Evolutionary conservation across 2,113 vertebrate species (phyloP), one percentile per base, ranked within the genome.

Genomic region (Equus quagga): DNA sequence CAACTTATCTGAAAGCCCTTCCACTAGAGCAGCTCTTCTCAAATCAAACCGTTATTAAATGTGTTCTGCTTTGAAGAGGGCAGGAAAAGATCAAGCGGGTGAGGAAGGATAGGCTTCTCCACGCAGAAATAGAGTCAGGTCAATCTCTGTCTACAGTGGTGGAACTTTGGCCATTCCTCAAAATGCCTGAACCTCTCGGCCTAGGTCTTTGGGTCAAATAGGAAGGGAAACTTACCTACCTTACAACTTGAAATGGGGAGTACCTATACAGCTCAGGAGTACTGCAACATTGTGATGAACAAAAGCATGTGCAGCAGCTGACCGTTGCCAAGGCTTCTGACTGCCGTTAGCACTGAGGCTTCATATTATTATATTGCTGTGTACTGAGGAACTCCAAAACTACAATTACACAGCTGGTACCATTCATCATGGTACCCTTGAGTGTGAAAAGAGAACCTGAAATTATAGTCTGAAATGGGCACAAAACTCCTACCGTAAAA

Each of bases 381-480:
- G 19, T 80, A n/a, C 58, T 58, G 23, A 75, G 44, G 58, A 65
- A 60, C 41, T 88, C 46, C 8, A 51, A 62, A 79, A 73, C 18
- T 12, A 12, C 72, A 88, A 17, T 75, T 81, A 23, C 44, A 54
- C 92, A 97, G 95, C 93, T 93, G 96, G 93, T 80, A 92, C 76
- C 92, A 13, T 89, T 95, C 95, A 93, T 28, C 94, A 84, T 67
- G 46, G n/a, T 24, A 62, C 60, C 89, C 91, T 49, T 51, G 76
- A 89, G 78, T 97, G 81, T 92, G 93, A 95, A 96, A 97, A 93
- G 58, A 73, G 72, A 97, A 96, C 92, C 69, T 80, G 54, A 95
- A 98, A 94, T 97, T 95, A 89, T 21, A 91, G 72, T 75, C 49
- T 89, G 69, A 96, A 98, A 94, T 69, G 82, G 95, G 91, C 92